These are phyloP conservation scores for Henicopernis longicauda DNA, from an alignment of 2,113 vertebrate genomes.

Conservation along the genomic window DNA sequence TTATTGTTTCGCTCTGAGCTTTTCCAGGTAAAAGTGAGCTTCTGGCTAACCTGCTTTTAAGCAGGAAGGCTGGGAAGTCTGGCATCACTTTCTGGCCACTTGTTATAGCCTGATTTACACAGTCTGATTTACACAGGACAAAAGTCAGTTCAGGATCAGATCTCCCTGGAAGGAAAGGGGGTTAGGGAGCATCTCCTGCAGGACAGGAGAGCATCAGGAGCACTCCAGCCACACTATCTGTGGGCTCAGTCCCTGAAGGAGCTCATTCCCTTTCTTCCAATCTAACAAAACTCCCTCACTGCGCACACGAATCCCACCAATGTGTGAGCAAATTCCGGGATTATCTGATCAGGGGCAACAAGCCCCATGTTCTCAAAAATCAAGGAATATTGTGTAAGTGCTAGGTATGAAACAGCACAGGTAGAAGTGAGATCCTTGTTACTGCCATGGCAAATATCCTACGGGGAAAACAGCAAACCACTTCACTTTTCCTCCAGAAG, in stretches of 20 bases:
- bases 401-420: neutral
- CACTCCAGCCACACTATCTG: neutral
- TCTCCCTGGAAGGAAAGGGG: neutral
- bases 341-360: neutral
- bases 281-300: neutral
- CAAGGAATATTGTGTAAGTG: neutral
- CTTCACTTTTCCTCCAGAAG: neutral
- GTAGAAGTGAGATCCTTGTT: neutral
- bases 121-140: neutral
- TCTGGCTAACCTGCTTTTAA: neutral
- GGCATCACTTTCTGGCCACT: neutral
- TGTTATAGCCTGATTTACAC: neutral
- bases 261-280: neutral
- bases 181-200: neutral
- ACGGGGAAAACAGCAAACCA: neutral
- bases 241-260: neutral
- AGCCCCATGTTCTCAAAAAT: neutral
- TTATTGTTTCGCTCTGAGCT: neutral
- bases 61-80: neutral
- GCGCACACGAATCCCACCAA: accelerated
- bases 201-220: neutral
- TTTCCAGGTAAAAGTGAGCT: neutral
- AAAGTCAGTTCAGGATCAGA: neutral
- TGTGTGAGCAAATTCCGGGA: neutral
- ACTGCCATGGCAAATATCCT: neutral